Evolutionary conservation across 2,888 invertebrate species (phyloP).

Genomic region (Drosophila neonasuta): DNA sequence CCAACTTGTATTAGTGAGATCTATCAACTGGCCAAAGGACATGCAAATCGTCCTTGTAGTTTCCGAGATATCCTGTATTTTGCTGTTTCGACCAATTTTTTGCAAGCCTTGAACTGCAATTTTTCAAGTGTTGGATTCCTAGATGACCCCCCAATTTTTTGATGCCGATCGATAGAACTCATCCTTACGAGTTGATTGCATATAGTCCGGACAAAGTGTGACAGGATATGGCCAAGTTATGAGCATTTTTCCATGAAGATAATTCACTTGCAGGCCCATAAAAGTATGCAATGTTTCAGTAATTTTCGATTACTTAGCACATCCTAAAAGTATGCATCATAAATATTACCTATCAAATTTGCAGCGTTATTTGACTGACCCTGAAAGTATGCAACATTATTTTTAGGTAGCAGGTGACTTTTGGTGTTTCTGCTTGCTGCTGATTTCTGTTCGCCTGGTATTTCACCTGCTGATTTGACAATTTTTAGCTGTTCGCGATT

Average conservation of each 20-base stretch:
- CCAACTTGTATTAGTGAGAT: not conserved
- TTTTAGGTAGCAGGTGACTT: no score
- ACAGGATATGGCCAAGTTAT: not conserved
- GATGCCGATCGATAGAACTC: not conserved
- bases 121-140: slow-evolving; percentile 1
- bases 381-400: no score
- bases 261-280: not conserved
- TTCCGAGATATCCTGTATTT: slow-evolving; percentile 1
- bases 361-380: no score
- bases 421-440: no score
- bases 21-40: not conserved
- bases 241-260: not conserved
- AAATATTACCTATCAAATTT: no score
- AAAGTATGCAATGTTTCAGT: not conserved
- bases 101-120: not conserved
- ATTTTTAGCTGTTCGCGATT: no score
- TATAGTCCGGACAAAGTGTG: not conserved
- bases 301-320: no score
- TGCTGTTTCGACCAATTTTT: not conserved
- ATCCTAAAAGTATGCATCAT: no score
- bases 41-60: slow-evolving; percentile 3
- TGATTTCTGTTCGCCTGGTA: no score
- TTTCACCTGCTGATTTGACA: no score
- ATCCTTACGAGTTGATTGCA: not conserved
- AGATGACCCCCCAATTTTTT: not conserved